These are phyloP conservation scores for Archips xylosteana DNA, from an alignment of 2,888 invertebrate genomes.

Conservation along the genomic window DNA sequence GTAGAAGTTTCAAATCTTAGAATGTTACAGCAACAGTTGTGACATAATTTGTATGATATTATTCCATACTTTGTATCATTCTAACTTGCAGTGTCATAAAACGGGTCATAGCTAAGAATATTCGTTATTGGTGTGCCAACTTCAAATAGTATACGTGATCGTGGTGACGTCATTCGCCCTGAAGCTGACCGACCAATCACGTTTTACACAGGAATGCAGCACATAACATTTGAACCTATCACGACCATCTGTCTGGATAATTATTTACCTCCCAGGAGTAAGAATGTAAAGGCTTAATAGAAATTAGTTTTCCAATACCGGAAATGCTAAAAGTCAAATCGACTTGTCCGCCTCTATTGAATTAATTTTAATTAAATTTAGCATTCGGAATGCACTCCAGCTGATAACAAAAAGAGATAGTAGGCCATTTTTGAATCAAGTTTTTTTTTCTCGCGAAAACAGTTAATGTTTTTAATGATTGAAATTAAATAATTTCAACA, in stretches of 20 bases:
- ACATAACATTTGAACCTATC: slow-evolving; percentile 17
- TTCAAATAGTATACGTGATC: slow-evolving; percentile 4
- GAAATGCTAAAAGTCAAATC: neutral
- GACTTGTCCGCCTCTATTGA: neutral
- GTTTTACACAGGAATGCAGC: slow-evolving; percentile 8
- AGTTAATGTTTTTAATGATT: too few relatives aligned
- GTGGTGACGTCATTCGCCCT: slow-evolving; percentile 17
- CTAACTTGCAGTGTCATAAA: neutral
- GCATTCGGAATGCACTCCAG: too few relatives aligned
- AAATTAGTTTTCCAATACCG: neutral
- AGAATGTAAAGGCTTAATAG: neutral
- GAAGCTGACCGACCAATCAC: slow-evolving; percentile 5
- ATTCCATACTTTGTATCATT: neutral
- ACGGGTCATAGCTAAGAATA: neutral
- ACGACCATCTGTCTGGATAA: slow-evolving; percentile 9
- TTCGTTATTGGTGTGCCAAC: slow-evolving; percentile 8
- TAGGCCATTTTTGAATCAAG: too few relatives aligned
- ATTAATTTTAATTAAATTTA: too few relatives aligned
- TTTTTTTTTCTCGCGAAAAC: too few relatives aligned
- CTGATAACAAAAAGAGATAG: too few relatives aligned
- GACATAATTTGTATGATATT: neutral
- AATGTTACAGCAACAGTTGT: neutral
- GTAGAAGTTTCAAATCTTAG: neutral
- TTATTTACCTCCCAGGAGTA: slow-evolving; percentile 8
- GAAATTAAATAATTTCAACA: too few relatives aligned